Evolutionary conservation across 1,140 invertebrate species (phyloP).

Genomic region (Brachionus manjavacas): DNA sequence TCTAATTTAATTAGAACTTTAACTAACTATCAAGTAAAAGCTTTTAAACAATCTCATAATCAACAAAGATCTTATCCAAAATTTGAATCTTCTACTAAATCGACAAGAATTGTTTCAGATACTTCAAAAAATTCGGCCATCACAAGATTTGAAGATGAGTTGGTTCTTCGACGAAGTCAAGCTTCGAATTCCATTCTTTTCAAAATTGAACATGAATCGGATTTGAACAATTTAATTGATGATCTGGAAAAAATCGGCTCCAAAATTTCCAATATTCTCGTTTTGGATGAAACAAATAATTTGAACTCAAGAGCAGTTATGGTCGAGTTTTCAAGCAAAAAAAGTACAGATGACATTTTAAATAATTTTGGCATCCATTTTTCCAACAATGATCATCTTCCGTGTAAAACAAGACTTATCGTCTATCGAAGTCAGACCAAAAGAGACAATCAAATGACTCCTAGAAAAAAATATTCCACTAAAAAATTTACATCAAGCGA

Average conservation of each 20-base stretch:
- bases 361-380: background rate
- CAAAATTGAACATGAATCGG: conserved; percentile 7
- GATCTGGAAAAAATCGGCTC: background rate
- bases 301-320: background rate
- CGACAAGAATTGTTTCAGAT: background rate
- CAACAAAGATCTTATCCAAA: background rate
- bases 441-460: background rate
- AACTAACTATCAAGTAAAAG: background rate
- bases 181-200: conserved; percentile 17
- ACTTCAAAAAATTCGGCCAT: background rate
- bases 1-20: background rate
- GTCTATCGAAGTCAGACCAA: background rate
- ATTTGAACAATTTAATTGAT: background rate
- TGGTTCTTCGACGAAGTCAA: background rate
- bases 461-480: background rate
- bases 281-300: background rate
- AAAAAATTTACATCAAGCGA: background rate
- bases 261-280: background rate
- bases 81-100: background rate
- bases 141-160: conserved; percentile 7
- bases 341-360: background rate
- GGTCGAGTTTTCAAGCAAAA: background rate
- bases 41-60: background rate
- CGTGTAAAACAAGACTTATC: background rate
- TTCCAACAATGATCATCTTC: background rate